phyloP scores from a whole-genome alignment of 2,888 invertebrate species.

The Acholoe squamosa region DNA sequence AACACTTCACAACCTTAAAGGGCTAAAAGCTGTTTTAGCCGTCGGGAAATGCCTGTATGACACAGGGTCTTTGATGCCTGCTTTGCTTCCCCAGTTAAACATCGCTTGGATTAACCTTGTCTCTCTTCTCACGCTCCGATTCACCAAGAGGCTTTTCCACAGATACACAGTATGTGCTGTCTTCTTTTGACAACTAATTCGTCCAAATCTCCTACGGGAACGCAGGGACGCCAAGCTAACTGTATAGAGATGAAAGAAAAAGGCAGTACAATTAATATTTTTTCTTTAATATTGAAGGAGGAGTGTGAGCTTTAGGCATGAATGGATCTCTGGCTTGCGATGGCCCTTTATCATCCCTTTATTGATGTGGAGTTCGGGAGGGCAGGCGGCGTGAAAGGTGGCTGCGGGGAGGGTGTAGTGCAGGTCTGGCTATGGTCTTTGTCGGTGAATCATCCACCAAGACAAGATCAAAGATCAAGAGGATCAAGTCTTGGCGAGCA shows the following conservation, averaged over 20 bases:
- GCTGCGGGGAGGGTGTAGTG: neutral
- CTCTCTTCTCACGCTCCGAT: neutral
- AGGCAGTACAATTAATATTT: neutral
- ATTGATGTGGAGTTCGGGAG: neutral
- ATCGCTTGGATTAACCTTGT: conserved; percentile 3
- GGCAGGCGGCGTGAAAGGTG: neutral
- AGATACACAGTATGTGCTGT: no score
- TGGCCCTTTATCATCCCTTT: conserved; percentile 3
- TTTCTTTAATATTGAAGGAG: neutral
- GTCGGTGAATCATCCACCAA: conserved; percentile 18
- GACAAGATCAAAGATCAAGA: conserved; percentile 32
- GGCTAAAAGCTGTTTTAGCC: neutral
- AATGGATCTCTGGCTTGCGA: neutral
- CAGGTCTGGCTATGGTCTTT: neutral
- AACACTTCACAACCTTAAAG: no score
- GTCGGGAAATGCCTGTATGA: neutral
- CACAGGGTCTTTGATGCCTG: neutral
- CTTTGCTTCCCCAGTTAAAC: neutral
- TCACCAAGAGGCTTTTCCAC: neutral
- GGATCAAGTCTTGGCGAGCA: neutral
- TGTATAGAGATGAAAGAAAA: neutral
- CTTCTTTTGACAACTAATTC: no score
- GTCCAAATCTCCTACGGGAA: no score
- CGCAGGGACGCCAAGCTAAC: no score
- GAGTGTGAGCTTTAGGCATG: neutral